phyloP scores from a whole-genome alignment of 2,113 vertebrate genomes.

The Nannospalax galili region DNA sequence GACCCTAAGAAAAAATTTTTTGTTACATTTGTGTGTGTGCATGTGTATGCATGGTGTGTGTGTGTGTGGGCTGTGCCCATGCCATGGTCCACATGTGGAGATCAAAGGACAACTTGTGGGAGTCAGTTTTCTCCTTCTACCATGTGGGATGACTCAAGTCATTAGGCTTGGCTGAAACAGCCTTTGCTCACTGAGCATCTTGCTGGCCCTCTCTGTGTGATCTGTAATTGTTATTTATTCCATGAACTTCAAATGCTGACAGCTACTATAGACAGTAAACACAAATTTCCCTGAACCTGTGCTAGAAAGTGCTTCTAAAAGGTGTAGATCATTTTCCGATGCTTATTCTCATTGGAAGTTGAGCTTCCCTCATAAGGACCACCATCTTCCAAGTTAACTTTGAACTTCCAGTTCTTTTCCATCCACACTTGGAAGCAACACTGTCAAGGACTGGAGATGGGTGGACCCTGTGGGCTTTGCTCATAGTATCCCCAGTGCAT shows the following conservation, averaged over 20 bases:
- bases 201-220: neutral
- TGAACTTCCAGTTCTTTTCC: neutral
- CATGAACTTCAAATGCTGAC: neutral
- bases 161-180: neutral
- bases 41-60: too few relatives aligned
- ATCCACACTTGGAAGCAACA: too few relatives aligned
- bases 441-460: neutral
- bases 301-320: conserved; percentile 20
- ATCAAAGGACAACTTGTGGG: neutral
- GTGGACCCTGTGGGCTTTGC: neutral
- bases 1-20: too few relatives aligned
- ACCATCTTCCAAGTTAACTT: neutral
- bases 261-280: neutral
- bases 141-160: neutral
- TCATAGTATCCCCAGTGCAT: too few relatives aligned
- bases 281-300: neutral
- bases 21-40: too few relatives aligned
- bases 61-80: too few relatives aligned
- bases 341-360: neutral
- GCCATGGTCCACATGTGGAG: too few relatives aligned
- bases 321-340: neutral
- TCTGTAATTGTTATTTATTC: neutral
- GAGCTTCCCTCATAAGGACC: neutral
- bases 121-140: neutral
- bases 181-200: neutral